A percentile compares a stretch with the other conserved stretches of the same genome.
phyloP scores from a whole-genome alignment of 1,140 invertebrate species.

The Brevipalpus yothersi region DNA sequence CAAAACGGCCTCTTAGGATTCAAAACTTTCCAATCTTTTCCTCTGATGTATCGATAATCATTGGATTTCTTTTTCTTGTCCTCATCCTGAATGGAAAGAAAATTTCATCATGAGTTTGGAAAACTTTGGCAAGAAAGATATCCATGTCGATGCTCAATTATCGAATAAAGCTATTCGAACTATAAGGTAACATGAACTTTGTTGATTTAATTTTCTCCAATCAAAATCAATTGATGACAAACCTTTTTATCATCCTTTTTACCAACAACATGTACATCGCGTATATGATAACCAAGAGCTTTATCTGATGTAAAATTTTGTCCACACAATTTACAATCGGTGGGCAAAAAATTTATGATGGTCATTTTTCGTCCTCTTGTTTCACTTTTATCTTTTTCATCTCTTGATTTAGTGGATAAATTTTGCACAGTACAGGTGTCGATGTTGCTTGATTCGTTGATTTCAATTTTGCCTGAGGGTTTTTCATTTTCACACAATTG shows the following conservation, averaged over 20 bases:
- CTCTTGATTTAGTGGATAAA: too few relatives aligned
- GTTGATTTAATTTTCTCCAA: too few relatives aligned
- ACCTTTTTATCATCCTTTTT: not conserved
- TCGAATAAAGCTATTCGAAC: too few relatives aligned
- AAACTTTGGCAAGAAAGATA: too few relatives aligned
- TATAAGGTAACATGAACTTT: too few relatives aligned
- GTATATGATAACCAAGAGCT: not conserved
- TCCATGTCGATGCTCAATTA: too few relatives aligned
- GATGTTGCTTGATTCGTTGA: too few relatives aligned
- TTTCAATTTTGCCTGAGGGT: too few relatives aligned
- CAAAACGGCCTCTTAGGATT: constrained; percentile 17
- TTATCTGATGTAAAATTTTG: not conserved
- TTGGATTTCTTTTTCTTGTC: not conserved
- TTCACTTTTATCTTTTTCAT: not conserved
- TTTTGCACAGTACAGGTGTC: too few relatives aligned
- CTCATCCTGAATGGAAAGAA: not conserved
- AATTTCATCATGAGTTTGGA: too few relatives aligned
- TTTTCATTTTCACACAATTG: too few relatives aligned
- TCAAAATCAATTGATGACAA: not conserved
- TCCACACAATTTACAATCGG: not conserved
- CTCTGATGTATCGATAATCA: not conserved
- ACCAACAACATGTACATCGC: not conserved
- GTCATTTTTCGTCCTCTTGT: not conserved
- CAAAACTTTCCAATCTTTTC: not conserved
- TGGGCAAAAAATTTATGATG: not conserved